These are phyloP conservation scores for Ethmia dodecea DNA, from an alignment of 2,888 invertebrate species.

Conservation along the genomic window DNA sequence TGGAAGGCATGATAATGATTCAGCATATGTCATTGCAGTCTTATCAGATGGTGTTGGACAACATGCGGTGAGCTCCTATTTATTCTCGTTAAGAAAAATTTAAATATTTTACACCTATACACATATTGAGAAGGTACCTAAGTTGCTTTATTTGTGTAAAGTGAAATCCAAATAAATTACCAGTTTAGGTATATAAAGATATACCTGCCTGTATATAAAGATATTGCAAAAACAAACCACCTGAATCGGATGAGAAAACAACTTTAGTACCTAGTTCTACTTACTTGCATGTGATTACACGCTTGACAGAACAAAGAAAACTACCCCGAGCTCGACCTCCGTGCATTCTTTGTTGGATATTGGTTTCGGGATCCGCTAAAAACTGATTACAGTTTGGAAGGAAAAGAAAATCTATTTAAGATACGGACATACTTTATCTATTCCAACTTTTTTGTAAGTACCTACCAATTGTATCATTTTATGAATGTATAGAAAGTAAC, in stretches of 20 bases:
- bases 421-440: too few species aligned
- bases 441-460: too few species aligned
- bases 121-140: neutral
- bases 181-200: neutral
- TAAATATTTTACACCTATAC: constrained; percentile 1
- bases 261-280: neutral
- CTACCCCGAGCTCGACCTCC: constrained; percentile 29
- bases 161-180: neutral
- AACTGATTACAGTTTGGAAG: neutral
- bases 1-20: constrained; percentile 23
- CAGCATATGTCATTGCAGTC: constrained; percentile 60
- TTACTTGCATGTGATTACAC: constrained; percentile 53
- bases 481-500: too few species aligned
- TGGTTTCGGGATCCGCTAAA: constrained; percentile 23
- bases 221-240: neutral
- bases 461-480: too few species aligned
- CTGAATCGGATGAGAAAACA: neutral
- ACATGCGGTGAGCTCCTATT: constrained; percentile 43
- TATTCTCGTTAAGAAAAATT: constrained; percentile 44
- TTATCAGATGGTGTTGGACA: constrained; percentile 65
- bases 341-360: constrained; percentile 42
- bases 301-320: constrained; percentile 57
- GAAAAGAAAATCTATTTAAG: too few species aligned
- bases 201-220: neutral
- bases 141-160: neutral